These are phyloP conservation scores for Drosophila mayaguana DNA, from an alignment of 2,888 invertebrate species.

Conservation along the genomic window DNA sequence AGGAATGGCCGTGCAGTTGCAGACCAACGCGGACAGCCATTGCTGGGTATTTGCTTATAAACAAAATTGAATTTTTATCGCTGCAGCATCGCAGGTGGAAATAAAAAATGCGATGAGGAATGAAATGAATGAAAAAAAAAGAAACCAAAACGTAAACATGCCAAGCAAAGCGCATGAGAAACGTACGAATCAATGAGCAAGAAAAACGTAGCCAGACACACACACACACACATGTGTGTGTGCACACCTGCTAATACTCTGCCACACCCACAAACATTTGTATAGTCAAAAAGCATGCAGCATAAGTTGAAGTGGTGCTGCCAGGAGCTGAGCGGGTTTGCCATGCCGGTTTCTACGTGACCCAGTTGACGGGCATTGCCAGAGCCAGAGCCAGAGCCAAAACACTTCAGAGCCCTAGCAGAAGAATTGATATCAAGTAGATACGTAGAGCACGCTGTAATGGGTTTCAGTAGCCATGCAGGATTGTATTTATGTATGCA, in stretches of 20 bases:
- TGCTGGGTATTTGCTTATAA: conserved; percentile 53
- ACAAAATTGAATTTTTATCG: conserved; percentile 78
- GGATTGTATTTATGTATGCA: conserved; percentile 66
- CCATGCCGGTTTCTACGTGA: conserved; percentile 53
- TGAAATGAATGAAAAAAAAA: conserved; percentile 16
- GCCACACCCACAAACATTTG: conserved; percentile 2
- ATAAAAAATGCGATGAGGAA: conserved; percentile 25
- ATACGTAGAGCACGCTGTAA: conserved; percentile 13
- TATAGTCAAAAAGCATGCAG: conserved; percentile 64
- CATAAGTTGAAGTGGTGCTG: conserved; percentile 50
- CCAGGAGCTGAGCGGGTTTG: not conserved
- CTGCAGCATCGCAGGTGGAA: conserved; percentile 39
- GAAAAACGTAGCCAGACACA: conserved; percentile 61
- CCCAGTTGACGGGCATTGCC: conserved; percentile 70
- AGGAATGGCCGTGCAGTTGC: conserved; percentile 21
- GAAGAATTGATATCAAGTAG: conserved; percentile 47
- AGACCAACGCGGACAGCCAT: not conserved
- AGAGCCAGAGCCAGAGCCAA: conserved; percentile 16
- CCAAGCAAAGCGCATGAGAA: conserved; percentile 47
- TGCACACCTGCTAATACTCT: conserved; percentile 10
- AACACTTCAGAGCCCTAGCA: conserved; percentile 25
- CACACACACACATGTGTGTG: not conserved
- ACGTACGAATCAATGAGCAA: conserved; percentile 73
- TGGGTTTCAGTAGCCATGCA: conserved; percentile 20
- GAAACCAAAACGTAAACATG: conserved; percentile 40